Evolutionary conservation across 2,113 vertebrate species (phyloP), one percentile per base, ranked within the genome.

Genomic region (Lampris incognitus): DNA sequence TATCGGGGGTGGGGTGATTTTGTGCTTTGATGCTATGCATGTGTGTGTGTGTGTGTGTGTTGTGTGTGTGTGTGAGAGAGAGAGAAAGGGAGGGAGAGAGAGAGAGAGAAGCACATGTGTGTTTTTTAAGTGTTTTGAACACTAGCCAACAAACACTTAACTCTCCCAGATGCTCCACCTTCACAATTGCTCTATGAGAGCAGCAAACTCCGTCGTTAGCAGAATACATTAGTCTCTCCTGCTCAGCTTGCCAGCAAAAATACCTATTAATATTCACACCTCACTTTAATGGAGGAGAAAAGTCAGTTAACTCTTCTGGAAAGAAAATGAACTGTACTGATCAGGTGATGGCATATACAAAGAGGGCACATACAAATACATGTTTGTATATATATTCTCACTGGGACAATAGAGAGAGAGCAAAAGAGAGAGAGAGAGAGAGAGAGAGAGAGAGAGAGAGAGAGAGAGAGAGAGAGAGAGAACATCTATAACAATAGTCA

Each of bases 161-260:
- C 87, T 83, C 76, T 84, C 84, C 72, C 72, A 60, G 60, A 74
- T 81, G 75, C 76, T 73, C 79, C 83, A 87, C 84, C 80, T 88
- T 88, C 82, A 82, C 76, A 81, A 76, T 80, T 73, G 67, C 74
- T 89, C 79, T 62, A 69, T 78, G 73, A 80, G 83, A 83, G 88
- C 82, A 73, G 71, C 68, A 85, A 81, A 88, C 78, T 85, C 76
- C 76, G 82, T 88, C 86, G 79, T 91, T 88, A 91, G 85, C 85
- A 60, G 81, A 84, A 87, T 79, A 74, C 81, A 86, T 88, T 87
- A 87, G 74, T 72, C 82, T 85, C 44, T 10, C 24, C 76, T 68
- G 83, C 81, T 82, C 83, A 84, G 83, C 49, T 61, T 74, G 69
- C 83, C 80, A 84, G 67, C 66, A 85, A 76, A 80, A 87, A 69